A percentile compares a stretch with the other conserved stretches of the same genome.
Conservation (phyloP, 1,140 invertebrate species). For the Frieseomelitta varia region DNA sequence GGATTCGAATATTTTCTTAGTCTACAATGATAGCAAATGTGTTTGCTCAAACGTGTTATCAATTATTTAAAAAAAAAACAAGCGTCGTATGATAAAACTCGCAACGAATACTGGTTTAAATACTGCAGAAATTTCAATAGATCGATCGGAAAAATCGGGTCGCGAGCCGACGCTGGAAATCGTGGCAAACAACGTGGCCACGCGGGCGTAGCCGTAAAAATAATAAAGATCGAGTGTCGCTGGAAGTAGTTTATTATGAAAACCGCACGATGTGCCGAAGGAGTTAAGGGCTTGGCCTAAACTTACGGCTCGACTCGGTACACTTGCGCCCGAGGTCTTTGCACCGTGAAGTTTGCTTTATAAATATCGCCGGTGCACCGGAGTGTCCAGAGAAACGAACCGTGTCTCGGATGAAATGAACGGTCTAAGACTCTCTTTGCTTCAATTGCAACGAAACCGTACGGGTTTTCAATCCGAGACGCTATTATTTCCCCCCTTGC, state of each 20-base stretch:
- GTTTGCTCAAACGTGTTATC: not conserved
- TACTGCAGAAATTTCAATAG: not conserved
- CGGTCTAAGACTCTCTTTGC: slow-evolving; percentile 10
- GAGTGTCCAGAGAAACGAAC: slow-evolving; percentile 65
- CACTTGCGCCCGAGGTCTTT: slow-evolving; percentile 46
- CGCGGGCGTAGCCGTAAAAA: slow-evolving; percentile 31
- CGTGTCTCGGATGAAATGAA: slow-evolving; percentile 47
- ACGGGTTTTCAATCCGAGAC: not conserved
- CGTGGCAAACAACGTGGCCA: slow-evolving; percentile 4
- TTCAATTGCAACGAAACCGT: slow-evolving; percentile 3
- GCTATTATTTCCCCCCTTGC: not conserved
- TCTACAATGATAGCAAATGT: not conserved
- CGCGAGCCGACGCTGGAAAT: not conserved
- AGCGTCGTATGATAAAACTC: not conserved
- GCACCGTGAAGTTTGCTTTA: slow-evolving; percentile 69
- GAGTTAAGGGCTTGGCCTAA: slow-evolving; percentile 57
- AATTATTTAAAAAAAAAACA: not conserved
- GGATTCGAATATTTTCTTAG: not conserved
- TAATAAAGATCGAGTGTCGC: slow-evolving; percentile 47
- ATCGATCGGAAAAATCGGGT: not conserved
- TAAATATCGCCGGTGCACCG: slow-evolving; percentile 63
- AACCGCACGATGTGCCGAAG: slow-evolving; percentile 53
- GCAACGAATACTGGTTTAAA: not conserved
- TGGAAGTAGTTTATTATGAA: slow-evolving; percentile 56
- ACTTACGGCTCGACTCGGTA: slow-evolving; percentile 35